Evolutionary conservation across 2,888 invertebrate genomes (phyloP).

Genomic region (Megalurothrips usitatus): DNA sequence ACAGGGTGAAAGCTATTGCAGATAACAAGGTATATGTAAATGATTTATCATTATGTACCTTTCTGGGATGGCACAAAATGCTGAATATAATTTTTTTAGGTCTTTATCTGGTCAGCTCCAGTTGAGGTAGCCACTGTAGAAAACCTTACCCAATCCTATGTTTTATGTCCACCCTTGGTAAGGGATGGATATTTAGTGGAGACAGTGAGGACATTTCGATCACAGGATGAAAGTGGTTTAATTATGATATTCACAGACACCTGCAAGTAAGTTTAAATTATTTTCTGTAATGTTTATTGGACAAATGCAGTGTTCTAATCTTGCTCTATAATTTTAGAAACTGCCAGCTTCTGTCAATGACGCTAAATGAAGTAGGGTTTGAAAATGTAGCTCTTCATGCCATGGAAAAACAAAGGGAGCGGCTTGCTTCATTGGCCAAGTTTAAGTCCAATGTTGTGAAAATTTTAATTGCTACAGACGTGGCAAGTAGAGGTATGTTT

Average conservation of each 20-base stretch:
- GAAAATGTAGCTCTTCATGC: slow-evolving; percentile 89
- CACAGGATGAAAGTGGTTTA: slow-evolving; percentile 68
- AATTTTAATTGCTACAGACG: slow-evolving; percentile 93
- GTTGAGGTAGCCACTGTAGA: slow-evolving; percentile 77
- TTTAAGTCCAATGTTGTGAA: slow-evolving; percentile 86
- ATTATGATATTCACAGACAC: slow-evolving; percentile 94
- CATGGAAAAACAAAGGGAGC: slow-evolving; percentile 82
- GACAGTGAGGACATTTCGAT: slow-evolving; percentile 69
- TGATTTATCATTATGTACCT: neutral
- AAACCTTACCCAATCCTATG: slow-evolving; percentile 84
- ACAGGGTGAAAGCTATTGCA: slow-evolving; percentile 60
- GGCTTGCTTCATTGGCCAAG: slow-evolving; percentile 75
- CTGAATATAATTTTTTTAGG: slow-evolving; percentile 34
- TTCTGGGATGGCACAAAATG: neutral
- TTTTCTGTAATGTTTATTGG: neutral
- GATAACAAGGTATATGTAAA: slow-evolving; percentile 55
- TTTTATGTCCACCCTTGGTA: slow-evolving; percentile 84
- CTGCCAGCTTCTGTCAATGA: slow-evolving; percentile 86
- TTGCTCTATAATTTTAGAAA: slow-evolving; percentile 55
- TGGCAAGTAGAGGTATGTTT: slow-evolving; percentile 69
- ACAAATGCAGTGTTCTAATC: slow-evolving; percentile 17
- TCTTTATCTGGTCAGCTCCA: slow-evolving; percentile 61
- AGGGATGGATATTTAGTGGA: slow-evolving; percentile 90
- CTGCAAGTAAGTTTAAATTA: slow-evolving; percentile 67
- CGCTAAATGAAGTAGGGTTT: slow-evolving; percentile 80